A percentile compares a stretch with the other conserved stretches of the same genome.
These are phyloP conservation scores for Cassiopea andromeda DNA, from an alignment of 30 jellyfish, hydroid and myxozoan species.

Conservation along the genomic window DNA sequence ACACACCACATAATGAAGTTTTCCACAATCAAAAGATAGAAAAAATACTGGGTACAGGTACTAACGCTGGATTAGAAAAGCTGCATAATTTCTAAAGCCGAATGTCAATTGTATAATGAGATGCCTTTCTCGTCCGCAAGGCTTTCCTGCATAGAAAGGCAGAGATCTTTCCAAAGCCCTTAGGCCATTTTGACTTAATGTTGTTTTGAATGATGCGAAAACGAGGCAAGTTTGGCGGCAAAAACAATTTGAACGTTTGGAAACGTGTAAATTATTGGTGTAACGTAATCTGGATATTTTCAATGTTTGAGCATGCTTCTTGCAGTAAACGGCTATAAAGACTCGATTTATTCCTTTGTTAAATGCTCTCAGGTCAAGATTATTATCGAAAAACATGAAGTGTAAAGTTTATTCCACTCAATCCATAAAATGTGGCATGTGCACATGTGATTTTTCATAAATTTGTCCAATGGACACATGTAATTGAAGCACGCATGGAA, in stretches of 20 bases:
- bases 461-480: too few relatives aligned
- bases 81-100: neutral
- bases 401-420: too few relatives aligned
- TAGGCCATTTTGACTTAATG: slow-evolving; percentile 1
- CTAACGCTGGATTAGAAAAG: neutral
- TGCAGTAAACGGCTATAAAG: too few relatives aligned
- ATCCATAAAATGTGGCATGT: too few relatives aligned
- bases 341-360: too few relatives aligned
- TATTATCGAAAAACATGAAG: too few relatives aligned
- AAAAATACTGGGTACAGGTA: neutral
- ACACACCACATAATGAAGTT: neutral
- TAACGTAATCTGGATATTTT: too few relatives aligned
- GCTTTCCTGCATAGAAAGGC: neutral
- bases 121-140: neutral
- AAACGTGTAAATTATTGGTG: too few relatives aligned
- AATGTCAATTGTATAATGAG: neutral
- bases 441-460: too few relatives aligned
- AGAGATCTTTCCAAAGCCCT: neutral
- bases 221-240: slow-evolving; percentile 30
- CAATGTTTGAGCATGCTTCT: too few relatives aligned
- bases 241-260: neutral
- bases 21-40: neutral
- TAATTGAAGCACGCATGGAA: too few relatives aligned
- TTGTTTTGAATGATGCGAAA: neutral
- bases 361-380: too few relatives aligned